Evolutionary conservation across 2,113 vertebrate species (phyloP).

Genomic region (Mesocricetus auratus): DNA sequence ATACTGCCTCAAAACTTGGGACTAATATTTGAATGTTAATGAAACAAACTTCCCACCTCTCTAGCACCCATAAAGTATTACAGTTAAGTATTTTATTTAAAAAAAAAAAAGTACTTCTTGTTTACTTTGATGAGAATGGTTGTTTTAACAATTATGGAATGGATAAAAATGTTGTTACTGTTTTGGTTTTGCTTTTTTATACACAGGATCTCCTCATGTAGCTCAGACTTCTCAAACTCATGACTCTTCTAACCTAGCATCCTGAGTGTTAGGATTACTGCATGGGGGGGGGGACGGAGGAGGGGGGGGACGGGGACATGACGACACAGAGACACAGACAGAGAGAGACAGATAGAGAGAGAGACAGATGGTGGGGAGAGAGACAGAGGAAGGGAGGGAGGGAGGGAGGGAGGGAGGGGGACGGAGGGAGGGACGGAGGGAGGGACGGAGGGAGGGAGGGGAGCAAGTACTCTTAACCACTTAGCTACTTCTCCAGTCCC

Average conservation of each 20-base stretch:
- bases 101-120: slow-evolving; percentile 24
- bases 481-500: background rate
- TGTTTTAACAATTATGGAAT: background rate
- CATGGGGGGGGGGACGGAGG: no score
- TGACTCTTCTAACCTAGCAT: background rate
- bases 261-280: background rate
- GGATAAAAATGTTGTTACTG: background rate
- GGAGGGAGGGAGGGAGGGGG: no score
- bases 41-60: slow-evolving; percentile 34
- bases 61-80: slow-evolving; percentile 28
- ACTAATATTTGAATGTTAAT: slow-evolving; percentile 41
- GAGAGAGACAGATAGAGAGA: background rate
- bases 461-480: background rate
- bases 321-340: no score
- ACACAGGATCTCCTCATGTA: background rate
- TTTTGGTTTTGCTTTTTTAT: background rate
- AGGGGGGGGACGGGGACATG: no score
- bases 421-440: no score
- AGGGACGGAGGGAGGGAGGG: no score
- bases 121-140: slow-evolving; percentile 5
- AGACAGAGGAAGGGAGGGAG: no score
- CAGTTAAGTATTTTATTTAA: background rate
- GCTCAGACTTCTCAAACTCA: background rate
- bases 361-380: no score
- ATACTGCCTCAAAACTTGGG: slow-evolving; percentile 38